phyloP scores from a whole-genome alignment of 64 coral and sea anemone genomes.

The Acropora tenuis region DNA sequence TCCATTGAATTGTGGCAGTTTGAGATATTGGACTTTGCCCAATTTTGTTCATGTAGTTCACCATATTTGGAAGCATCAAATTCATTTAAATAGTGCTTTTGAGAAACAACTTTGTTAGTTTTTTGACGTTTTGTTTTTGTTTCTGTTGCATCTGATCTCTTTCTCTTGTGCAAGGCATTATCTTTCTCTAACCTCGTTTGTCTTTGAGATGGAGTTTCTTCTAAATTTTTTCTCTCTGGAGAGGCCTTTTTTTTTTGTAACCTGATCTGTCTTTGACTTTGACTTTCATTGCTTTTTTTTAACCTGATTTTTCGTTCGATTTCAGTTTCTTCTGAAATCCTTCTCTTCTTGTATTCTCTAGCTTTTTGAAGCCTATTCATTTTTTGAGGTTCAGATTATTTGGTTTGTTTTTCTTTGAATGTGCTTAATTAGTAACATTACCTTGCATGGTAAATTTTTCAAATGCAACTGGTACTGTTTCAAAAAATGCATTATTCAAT shows the following conservation, averaged over 20 bases:
- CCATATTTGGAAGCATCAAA: constrained; percentile 32
- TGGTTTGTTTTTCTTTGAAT: constrained; percentile 32
- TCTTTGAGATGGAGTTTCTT: constrained; percentile 19
- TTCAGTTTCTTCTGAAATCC: constrained; percentile 17
- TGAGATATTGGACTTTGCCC: constrained; percentile 32
- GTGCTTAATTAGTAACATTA: neutral
- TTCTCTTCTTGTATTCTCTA: constrained; percentile 43
- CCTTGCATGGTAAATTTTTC: neutral
- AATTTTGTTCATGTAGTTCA: constrained; percentile 57
- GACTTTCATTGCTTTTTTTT: constrained; percentile 17
- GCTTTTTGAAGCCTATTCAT: constrained; percentile 30
- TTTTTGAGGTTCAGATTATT: constrained; percentile 38
- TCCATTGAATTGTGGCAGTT: neutral
- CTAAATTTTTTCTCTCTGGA: constrained; percentile 34
- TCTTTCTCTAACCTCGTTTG: constrained; percentile 39
- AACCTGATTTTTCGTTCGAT: constrained; percentile 31
- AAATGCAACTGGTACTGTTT: constrained; percentile 11
- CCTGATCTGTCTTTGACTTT: neutral
- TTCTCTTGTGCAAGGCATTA: constrained; percentile 19
- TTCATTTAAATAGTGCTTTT: constrained; percentile 69
- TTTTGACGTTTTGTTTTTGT: constrained; percentile 6
- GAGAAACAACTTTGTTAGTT: constrained; percentile 8
- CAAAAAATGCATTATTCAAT: constrained; percentile 27
- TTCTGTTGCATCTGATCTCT: constrained; percentile 10
- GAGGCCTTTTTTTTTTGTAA: neutral